Percentiles rank a stretch among this genome's conserved stretches.
Conservation (phyloP, 1,140 invertebrate genomes). For the Trialeurodes vaporariorum region DNA sequence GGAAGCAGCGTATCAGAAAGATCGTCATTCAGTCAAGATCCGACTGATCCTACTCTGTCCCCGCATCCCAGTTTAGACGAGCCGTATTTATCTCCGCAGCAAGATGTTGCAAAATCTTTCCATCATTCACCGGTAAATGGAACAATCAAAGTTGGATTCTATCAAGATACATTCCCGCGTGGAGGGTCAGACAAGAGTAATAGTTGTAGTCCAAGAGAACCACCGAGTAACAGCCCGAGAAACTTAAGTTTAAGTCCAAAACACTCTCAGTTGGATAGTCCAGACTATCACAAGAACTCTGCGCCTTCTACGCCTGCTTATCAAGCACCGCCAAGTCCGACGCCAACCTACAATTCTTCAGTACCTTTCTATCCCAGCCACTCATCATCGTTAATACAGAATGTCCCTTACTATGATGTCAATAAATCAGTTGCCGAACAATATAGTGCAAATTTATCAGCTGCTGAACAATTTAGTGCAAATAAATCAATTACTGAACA, state of each 20-base stretch:
- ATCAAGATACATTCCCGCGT: constrained; percentile 60
- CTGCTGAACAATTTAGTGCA: neutral
- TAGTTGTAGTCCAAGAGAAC: constrained; percentile 27
- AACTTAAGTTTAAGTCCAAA: constrained; percentile 15
- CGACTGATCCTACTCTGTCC: constrained; percentile 41
- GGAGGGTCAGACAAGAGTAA: constrained; percentile 59
- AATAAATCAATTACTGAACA: neutral
- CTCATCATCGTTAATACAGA: constrained; percentile 8
- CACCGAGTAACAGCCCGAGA: constrained; percentile 13
- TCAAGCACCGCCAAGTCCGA: constrained; percentile 6
- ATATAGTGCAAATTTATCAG: neutral
- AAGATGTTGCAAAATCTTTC: constrained; percentile 44
- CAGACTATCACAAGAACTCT: constrained; percentile 9
- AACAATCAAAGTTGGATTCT: constrained; percentile 60
- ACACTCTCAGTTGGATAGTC: constrained; percentile 6
- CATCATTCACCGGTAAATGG: constrained; percentile 52
- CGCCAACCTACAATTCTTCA: constrained; percentile 10
- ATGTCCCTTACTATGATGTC: constrained; percentile 8
- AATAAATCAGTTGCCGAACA: constrained; percentile 11
- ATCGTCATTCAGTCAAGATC: constrained; percentile 60
- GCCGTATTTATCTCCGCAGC: constrained; percentile 48
- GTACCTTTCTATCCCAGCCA: constrained; percentile 13
- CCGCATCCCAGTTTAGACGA: constrained; percentile 49
- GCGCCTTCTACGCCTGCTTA: constrained; percentile 15
- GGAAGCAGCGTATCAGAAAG: constrained; percentile 59